Evolutionary conservation across 2,797 vertebrate species (phyloP).

Genomic region (Acanthis flammea): DNA sequence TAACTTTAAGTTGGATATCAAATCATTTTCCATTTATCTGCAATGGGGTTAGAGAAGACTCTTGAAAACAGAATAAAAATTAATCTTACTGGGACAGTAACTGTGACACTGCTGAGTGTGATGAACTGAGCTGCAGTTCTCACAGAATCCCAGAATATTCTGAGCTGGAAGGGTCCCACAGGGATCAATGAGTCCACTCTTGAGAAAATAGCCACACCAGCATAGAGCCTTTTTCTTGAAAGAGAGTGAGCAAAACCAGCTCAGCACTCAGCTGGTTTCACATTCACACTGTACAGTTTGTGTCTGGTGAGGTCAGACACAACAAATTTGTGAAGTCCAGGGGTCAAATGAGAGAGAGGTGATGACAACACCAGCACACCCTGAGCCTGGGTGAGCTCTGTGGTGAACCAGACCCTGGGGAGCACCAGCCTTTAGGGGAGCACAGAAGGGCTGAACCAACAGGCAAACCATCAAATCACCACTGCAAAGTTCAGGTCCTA

Average conservation of each 20-base stretch:
- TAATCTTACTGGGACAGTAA: not conserved
- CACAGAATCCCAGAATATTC: not conserved
- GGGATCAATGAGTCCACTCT: not conserved
- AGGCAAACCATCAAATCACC: not conserved
- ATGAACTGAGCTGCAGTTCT: not conserved
- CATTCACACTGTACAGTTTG: not conserved
- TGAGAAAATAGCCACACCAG: not conserved
- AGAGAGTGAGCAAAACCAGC: not conserved
- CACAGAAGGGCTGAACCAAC: not conserved
- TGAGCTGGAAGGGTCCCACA: not conserved
- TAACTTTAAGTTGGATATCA: not conserved
- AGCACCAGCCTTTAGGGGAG: not conserved
- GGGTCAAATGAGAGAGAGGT: not conserved
- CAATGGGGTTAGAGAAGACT: not conserved
- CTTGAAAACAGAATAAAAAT: not conserved
- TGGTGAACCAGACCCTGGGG: not conserved
- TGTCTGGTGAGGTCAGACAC: not conserved
- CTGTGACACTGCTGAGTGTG: not conserved
- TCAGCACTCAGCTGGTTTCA: not conserved
- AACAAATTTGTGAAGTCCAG: not conserved
- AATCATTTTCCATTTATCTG: not conserved
- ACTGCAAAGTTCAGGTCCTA: not conserved
- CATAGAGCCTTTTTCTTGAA: not conserved
- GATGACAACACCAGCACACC: not conserved
- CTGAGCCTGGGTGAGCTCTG: accelerated